phyloP scores from a whole-genome alignment of 2,797 vertebrate species.

The Bovichtus diacanthus region DNA sequence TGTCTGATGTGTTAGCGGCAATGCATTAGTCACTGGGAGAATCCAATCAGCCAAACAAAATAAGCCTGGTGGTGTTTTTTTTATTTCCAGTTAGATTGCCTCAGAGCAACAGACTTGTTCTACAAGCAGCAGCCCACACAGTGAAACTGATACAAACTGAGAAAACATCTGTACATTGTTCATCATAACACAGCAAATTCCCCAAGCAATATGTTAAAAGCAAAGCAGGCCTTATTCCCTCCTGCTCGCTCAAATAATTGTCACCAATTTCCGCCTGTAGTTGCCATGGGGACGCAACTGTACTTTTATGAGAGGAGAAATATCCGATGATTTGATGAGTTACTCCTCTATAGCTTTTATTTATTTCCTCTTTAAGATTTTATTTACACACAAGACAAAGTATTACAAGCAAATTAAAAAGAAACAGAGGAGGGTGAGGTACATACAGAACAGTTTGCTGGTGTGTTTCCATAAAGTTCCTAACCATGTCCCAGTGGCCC shows the following conservation, averaged over 20 bases:
- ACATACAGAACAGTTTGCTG: too few species aligned
- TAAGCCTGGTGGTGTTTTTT: conserved; percentile 18
- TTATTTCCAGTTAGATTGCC: conserved; percentile 9
- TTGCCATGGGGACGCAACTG: conserved; percentile 57
- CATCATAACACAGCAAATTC: conserved; percentile 41
- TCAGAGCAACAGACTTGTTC: conserved; percentile 34
- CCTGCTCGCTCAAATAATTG: conserved; percentile 33
- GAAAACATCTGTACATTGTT: conserved; percentile 57
- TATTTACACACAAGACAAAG: neutral
- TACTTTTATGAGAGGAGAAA: conserved; percentile 40
- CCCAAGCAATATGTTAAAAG: conserved; percentile 46
- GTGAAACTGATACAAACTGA: conserved; percentile 32
- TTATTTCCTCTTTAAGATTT: neutral
- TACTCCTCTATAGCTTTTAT: conserved; percentile 16
- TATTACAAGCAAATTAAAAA: neutral
- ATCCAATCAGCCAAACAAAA: conserved; percentile 58
- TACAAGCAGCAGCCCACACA: conserved; percentile 47
- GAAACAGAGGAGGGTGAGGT: too few species aligned
- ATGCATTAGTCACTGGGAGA: conserved; percentile 30
- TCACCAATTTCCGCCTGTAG: conserved; percentile 41
- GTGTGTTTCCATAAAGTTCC: neutral
- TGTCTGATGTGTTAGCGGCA: conserved; percentile 45
- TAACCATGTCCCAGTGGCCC: neutral
- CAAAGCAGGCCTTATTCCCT: conserved; percentile 31
- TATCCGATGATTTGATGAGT: conserved; percentile 34